Evolutionary conservation across 2,888 invertebrate genomes (phyloP), one percentile per base, ranked within the genome.

Genomic region (Parnassius mnemosyne): DNA sequence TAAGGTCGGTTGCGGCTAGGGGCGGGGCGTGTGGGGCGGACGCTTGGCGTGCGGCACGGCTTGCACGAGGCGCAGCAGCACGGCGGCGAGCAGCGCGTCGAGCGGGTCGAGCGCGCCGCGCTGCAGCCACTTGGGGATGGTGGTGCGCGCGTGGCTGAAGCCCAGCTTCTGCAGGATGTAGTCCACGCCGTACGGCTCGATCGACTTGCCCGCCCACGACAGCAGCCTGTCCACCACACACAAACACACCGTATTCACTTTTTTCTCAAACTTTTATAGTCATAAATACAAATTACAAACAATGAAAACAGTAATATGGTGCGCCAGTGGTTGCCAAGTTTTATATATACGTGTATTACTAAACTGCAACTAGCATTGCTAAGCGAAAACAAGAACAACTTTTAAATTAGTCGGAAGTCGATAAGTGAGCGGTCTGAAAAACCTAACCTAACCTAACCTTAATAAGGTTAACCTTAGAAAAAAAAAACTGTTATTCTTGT

Each of bases 81-180:
- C 93, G 12, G 97, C 92, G 11, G 98, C 95, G 65, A 98, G 93
- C 64, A 99, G 93, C 83, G 97, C 97, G 90, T 99, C 99, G 60
- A 99, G 90, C 0, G 99, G 98, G 92, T 99, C 99, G 94, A 99
- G 97, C 74, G 98, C 96, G 12, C 99, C 99, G 61, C 99, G 93
- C 88, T 99, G 99, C 92, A 99, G 94, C 98, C 99, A 99, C 90
- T 99, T 99, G 63, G 99, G 99, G 80, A 99, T 99, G 62, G 99
- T 99, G 70, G 97, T 98, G 69, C 99, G 94, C 11, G 99, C 99
- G 89, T 99, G 99, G 65, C 97, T 95, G 86, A 99, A 99, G 53
- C 99, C 99, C 51, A 99, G 93, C 89, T 99, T 98, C 90, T 99
- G 98, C 57, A 99, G 93, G 78, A 99, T 98, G 86, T 98, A 99